Evolutionary conservation across 2,113 vertebrate genomes (phyloP), one percentile per base, ranked within the genome.

Genomic region (Acrocephalus kingi): DNA sequence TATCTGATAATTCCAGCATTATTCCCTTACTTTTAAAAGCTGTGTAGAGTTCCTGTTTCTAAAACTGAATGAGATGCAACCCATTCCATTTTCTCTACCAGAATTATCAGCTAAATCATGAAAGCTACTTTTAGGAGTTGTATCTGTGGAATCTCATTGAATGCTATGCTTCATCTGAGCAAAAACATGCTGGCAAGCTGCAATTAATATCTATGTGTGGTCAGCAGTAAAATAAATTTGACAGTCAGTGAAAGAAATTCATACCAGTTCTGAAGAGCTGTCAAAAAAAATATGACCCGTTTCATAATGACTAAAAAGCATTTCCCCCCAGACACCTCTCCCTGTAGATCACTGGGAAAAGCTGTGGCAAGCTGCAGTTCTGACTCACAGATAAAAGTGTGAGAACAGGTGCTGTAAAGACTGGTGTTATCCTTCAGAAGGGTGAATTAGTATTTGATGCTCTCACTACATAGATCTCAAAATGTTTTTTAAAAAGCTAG

Each of bases 171-270:
- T 87, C 58, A 45, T 9, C 16, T 43, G 54, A 87, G 49, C 19
- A 49, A 61, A 56, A 68, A 48, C 41, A 11, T 23, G 14, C 2
- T 7, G 35, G 21, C 11, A 55, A 85, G 24, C 21, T 58, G 35
- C 62, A 96, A 68, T 78, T 84, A 87, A 48, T 79, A 92, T 54
- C 37, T 63, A 33, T 19, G 27, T 73, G 20, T 51, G 62, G 54
- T 72, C 91, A 93, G 75, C 71, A 84, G 24, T 66, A 73, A 84
- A 76, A 80, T 35, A 83, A 52, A 83, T 89, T 64, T 73, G 67
- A 5, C 72, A 91, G 49, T 30, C 21, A 69, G 54, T 67, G 61
- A 92, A 92, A 90, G 71, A 85, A 75, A 75, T 68, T 72, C 62
- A 72, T 72, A 76, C 10, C 8, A 33, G 33, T 51, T 75, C 87